Evolutionary conservation across 2,797 vertebrate species (phyloP), one percentile per base, ranked within the genome.

Genomic region (Poecilia gillii): DNA sequence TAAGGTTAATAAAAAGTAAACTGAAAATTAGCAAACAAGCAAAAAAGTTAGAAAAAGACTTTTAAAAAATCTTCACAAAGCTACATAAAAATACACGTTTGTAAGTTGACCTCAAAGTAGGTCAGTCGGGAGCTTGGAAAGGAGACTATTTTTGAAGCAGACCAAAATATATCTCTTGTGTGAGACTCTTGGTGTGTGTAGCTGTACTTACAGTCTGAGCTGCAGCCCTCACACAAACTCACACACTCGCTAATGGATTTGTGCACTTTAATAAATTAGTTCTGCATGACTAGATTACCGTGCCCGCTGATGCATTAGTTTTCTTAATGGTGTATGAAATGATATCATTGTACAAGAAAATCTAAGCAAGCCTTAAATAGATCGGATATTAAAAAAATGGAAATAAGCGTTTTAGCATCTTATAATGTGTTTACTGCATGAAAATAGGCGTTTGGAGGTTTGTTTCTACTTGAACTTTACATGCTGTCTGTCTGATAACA

Each of bases 171-270:
- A 89, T 74, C 87, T 86, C 86, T 85, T 90, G 90, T 88, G 87
- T 91, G 74, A 84, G 92, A 93, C 91, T 86, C 82, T 31, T 93
- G 85, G 90, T 90, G 93, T 79, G 84, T 87, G 11, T 7, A 84
- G 91, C 93, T 96, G 93, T 94, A 94, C 93, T 95, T 96, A 92
- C 93, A 85, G 77, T 90, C 87, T 82, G 81, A 49, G 73, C 66
- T 72, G 76, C 79, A 82, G 81, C 53, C 74, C 16, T 79, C 46
- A 82, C 66, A 83, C 49, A 72, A 46, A 76, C 31, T 78, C 45
- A 81, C 28, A 79, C 68, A 47, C 18, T 39, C 25, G 47, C 45
- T 62, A 68, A 18, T 41, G 14, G 28, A 79, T 43, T 74, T 5
- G 36, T 28, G 45, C 46, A 76, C 80, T n/a, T 23, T 73, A 80